phyloP scores from a whole-genome alignment of 2,888 invertebrate species.

The Tachystola acroxantha region DNA sequence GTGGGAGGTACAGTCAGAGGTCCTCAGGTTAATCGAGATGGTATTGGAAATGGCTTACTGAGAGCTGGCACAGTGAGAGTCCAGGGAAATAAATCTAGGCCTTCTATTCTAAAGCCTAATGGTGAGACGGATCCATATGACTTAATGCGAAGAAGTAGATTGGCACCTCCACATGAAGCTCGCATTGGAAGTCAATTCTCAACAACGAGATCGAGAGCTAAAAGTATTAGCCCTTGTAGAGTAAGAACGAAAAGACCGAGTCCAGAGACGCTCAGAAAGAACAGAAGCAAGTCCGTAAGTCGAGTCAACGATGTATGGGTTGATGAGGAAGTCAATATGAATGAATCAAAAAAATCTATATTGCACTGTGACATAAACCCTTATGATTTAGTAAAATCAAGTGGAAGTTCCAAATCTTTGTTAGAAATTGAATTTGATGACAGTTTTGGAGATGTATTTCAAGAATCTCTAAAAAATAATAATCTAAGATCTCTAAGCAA shows the following conservation, averaged over 20 bases:
- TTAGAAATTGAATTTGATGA: slow-evolving; percentile 75
- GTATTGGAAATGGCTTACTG: slow-evolving; percentile 57
- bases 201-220: slow-evolving; percentile 68
- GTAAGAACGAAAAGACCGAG: slow-evolving; percentile 73
- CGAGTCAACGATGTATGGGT: slow-evolving; percentile 69
- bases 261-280: slow-evolving; percentile 57
- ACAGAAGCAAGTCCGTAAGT: slow-evolving; percentile 68
- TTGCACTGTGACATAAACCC: slow-evolving; percentile 91
- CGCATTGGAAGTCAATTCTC: slow-evolving; percentile 73
- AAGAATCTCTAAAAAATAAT: slow-evolving; percentile 50
- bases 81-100: slow-evolving; percentile 77
- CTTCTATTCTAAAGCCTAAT: slow-evolving; percentile 81
- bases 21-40: slow-evolving; percentile 60
- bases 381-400: slow-evolving; percentile 85
- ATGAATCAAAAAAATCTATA: slow-evolving; percentile 81
- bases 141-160: slow-evolving; percentile 86
- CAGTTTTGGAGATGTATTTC: slow-evolving; percentile 62
- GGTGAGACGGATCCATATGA: slow-evolving; percentile 86
- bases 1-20: slow-evolving; percentile 82
- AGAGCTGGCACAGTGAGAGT: slow-evolving; percentile 82
- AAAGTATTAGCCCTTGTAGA: slow-evolving; percentile 78
- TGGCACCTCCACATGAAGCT: slow-evolving; percentile 81
- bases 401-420: slow-evolving; percentile 60
- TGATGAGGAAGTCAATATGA: slow-evolving; percentile 48
- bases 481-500: slow-evolving; percentile 44